Evolutionary conservation across 2,888 invertebrate genomes (phyloP), one percentile per base, ranked within the genome.

Genomic region (Suillia variegata): DNA sequence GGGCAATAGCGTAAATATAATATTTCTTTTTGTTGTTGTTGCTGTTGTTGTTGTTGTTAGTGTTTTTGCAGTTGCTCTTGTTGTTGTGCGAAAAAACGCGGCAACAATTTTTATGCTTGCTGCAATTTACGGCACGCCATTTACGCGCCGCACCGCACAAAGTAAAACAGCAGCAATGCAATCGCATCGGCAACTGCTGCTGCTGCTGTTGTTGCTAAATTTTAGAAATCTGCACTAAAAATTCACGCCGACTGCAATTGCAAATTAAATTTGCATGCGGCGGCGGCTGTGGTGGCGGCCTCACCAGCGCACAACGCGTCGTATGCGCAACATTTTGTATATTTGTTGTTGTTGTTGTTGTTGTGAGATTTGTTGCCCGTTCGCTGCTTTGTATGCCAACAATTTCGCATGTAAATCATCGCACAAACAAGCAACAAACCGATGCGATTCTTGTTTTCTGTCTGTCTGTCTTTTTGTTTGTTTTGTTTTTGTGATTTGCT

Each of bases 211-310:
- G n/a, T n/a, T n/a, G n/a, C 4, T n/a, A 45, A 45, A 17, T 13
- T 38, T 38, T 38, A 38, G 38, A 38, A 38, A 38, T 38, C 38
- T 38, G 38, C 17, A 20, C 62, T 62, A 66, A 65, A n/a, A 67
- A 64, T 68, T 65, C 63, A 63, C 63, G 58, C 58, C 59, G 58
- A 57, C n/a, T 38, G 53, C 38, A 53, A 59, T 62, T 68, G 69
- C 63, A 73, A 74, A 73, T 71, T 71, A 55, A 73, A 76, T 76
- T 76, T 75, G 73, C 72, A 72, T 74, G 71, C 70, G 63, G n/a
- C n/a, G 18, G 20, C 38, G 13, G 13, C 20, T 45, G 4, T 38
- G 38, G 6, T n/a, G 4, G 45, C 45, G 13, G 18, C 45, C 4
- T 6, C 8, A 5, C 4, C 17, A 20, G 13, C 4, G 38, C n/a